phyloP scores from a whole-genome alignment of 2,797 vertebrate genomes.

The Scomberomorus guttatus region DNA sequence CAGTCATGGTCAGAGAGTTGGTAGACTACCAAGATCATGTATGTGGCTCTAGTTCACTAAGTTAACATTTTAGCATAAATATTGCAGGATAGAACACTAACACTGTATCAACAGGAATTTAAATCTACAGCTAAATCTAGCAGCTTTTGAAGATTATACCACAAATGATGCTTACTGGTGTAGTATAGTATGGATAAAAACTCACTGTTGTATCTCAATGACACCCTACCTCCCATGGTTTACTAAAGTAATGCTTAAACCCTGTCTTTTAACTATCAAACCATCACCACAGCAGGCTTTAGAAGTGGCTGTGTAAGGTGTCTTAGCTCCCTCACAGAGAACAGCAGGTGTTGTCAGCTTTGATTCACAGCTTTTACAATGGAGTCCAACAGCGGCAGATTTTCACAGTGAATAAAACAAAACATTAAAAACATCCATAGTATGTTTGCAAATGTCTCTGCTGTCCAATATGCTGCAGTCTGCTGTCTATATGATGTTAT shows the following conservation, averaged over 20 bases:
- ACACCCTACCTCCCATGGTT: background rate
- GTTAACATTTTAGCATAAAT: background rate
- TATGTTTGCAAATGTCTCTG: background rate
- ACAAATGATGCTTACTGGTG: background rate
- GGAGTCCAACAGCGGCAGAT: background rate
- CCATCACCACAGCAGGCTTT: background rate
- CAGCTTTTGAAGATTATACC: background rate
- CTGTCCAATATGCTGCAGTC: too few relatives aligned
- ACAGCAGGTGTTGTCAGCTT: slow-evolving; percentile 10
- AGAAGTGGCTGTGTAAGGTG: slow-evolving; percentile 6
- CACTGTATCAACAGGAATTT: background rate
- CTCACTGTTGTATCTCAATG: background rate
- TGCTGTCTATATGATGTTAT: background rate
- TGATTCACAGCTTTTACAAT: background rate
- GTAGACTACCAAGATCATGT: background rate
- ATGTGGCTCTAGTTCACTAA: background rate
- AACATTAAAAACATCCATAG: background rate
- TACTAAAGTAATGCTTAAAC: background rate
- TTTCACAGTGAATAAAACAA: background rate
- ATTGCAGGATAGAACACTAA: too few relatives aligned
- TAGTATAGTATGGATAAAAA: background rate
- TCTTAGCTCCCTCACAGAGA: slow-evolving; percentile 7
- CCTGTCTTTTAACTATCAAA: background rate
- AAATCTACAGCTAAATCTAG: background rate
- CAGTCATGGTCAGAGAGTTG: background rate